Conservation (phyloP, 2,113 vertebrate species). For the Alexandromys fortis region DNA sequence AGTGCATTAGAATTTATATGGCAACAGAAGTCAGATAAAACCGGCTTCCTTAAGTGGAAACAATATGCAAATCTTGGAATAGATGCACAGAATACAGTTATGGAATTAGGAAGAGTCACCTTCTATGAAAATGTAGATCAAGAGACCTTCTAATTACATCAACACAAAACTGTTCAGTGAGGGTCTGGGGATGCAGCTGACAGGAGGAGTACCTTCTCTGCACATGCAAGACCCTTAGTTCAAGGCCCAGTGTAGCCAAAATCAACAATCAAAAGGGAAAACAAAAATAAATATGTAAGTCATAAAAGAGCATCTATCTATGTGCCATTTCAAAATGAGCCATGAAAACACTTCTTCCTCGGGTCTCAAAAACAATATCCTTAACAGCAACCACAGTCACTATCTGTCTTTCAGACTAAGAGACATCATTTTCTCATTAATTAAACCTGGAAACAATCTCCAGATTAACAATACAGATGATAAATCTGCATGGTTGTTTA, state of each 20-base stretch:
- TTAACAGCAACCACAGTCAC: neutral
- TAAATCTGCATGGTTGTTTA: neutral
- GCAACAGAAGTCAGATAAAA: neutral
- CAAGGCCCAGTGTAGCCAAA: neutral
- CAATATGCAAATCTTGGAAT: neutral
- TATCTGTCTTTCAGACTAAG: neutral
- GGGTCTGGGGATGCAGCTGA: neutral
- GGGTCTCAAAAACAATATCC: neutral
- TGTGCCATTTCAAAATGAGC: neutral
- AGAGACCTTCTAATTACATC: neutral
- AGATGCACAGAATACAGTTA: neutral
- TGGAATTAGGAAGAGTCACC: rapidly evolving
- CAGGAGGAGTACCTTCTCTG: neutral
- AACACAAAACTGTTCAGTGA: neutral
- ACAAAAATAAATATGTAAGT: neutral
- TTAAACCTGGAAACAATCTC: constrained; percentile 25
- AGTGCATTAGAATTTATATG: neutral
- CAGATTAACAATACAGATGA: neutral
- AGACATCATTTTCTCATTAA: neutral
- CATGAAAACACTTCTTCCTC: neutral
- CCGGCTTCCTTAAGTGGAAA: neutral
- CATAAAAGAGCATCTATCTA: neutral
- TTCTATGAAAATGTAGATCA: neutral
- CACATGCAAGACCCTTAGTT: neutral
- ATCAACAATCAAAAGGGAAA: neutral